Percentiles rank a stretch among this genome's conserved stretches.
These are phyloP conservation scores for Platycheirus albimanus DNA, from an alignment of 2,888 invertebrate species.

Conservation along the genomic window DNA sequence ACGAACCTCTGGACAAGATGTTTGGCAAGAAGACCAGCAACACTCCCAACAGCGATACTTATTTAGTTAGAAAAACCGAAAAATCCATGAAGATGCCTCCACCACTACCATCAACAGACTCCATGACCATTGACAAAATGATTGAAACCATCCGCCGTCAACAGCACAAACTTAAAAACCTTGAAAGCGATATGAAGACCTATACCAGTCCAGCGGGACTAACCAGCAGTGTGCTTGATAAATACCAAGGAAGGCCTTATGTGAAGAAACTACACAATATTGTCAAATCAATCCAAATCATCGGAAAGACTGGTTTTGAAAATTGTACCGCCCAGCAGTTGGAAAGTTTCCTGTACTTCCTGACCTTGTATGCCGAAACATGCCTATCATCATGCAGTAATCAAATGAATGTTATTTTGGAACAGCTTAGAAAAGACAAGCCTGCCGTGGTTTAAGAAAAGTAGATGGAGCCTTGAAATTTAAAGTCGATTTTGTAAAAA, in stretches of 20 bases:
- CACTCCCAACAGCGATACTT: slow-evolving; percentile 18
- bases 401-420: slow-evolving; percentile 78
- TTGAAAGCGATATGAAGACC: slow-evolving; percentile 77
- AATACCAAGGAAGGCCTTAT: slow-evolving; percentile 76
- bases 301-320: slow-evolving; percentile 77
- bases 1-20: slow-evolving; percentile 79
- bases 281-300: slow-evolving; percentile 77
- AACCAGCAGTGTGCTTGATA: slow-evolving; percentile 67
- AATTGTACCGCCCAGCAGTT: slow-evolving; percentile 77
- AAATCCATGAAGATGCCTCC: slow-evolving; percentile 13
- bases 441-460: slow-evolving; percentile 75
- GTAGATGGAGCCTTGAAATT: not conserved
- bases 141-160: slow-evolving; percentile 77
- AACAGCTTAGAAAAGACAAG: slow-evolving; percentile 76
- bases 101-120: slow-evolving; percentile 13
- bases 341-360: slow-evolving; percentile 79
- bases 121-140: slow-evolving; percentile 77
- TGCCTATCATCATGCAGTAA: slow-evolving; percentile 78
- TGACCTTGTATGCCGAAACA: slow-evolving; percentile 79
- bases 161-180: slow-evolving; percentile 76
- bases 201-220: slow-evolving; percentile 75
- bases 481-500: slow-evolving; percentile 20
- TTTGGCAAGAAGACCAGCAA: slow-evolving; percentile 76
- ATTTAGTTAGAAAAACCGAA: not conserved
- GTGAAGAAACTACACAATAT: slow-evolving; percentile 76